Conservation (phyloP, 2,888 invertebrate species). For the Entomobrya multifasciata region DNA sequence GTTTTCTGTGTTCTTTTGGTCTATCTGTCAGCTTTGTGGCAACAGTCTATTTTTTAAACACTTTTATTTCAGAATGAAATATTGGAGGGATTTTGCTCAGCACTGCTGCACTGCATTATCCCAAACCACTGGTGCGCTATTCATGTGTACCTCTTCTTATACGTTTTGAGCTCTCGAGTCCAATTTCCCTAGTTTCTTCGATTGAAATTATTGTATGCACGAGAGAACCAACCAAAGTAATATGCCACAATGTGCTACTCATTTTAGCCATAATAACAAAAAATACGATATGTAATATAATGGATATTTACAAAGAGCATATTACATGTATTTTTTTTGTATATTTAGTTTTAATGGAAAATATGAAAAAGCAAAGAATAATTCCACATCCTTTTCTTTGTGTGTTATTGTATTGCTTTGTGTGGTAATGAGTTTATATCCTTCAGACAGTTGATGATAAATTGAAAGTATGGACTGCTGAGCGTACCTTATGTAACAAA, state of each 20-base stretch:
- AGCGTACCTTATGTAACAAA: no score
- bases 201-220: no score
- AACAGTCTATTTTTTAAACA: slow-evolving; percentile 72
- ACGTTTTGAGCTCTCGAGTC: slow-evolving; percentile 28
- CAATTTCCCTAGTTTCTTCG: slow-evolving; percentile 42
- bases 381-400: no score
- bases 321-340: slow-evolving; percentile 14
- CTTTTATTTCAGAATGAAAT: slow-evolving; percentile 71
- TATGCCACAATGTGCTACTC: not conserved
- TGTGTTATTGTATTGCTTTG: no score
- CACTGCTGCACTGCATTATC: slow-evolving; percentile 24
- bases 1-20: slow-evolving; percentile 72
- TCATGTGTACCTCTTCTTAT: not conserved
- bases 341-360: slow-evolving; percentile 6
- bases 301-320: not conserved
- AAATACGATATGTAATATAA: not conserved
- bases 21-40: slow-evolving; percentile 72
- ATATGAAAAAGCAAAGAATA: slow-evolving; percentile 19
- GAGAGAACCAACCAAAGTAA: slow-evolving; percentile 1
- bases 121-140: no score
- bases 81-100: slow-evolving; percentile 66
- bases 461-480: no score
- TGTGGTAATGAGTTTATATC: no score
- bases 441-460: no score
- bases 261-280: not conserved